Evolutionary conservation across 53 echinoderm and acorn worm species (phyloP).

Genomic region (Temnopleurus reevesii): DNA sequence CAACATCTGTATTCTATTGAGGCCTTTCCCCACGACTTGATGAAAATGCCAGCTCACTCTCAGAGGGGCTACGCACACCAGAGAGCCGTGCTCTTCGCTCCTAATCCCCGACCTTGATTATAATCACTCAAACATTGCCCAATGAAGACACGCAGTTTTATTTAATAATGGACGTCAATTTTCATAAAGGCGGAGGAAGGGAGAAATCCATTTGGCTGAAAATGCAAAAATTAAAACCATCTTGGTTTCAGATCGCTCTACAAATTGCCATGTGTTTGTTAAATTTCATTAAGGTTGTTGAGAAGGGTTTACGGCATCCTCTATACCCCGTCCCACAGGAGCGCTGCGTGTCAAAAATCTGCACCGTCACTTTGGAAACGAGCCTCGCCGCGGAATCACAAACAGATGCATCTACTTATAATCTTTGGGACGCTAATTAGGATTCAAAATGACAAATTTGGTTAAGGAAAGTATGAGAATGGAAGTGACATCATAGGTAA

Average conservation of each 20-base stretch:
- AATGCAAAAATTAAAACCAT: conserved; percentile 8
- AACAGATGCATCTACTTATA: conserved; percentile 9
- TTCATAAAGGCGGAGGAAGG: conserved; percentile 19
- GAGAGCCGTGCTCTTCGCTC: background rate
- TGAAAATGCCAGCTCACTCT: conserved; percentile 30
- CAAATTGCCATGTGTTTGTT: conserved; percentile 43
- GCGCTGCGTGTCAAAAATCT: conserved; percentile 24
- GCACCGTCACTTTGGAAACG: conserved; percentile 15
- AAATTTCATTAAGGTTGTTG: conserved; percentile 41
- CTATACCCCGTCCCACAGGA: conserved; percentile 5
- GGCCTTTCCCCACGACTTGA: conserved; percentile 9
- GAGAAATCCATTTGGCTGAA: background rate
- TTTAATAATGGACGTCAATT: background rate
- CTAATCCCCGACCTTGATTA: conserved; percentile 1
- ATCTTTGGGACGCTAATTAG: conserved; percentile 26
- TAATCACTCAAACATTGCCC: background rate
- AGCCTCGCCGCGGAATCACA: background rate
- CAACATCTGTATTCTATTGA: conserved; percentile 34
- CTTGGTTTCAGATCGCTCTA: conserved; percentile 12
- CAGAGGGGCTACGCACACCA: background rate
- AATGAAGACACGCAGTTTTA: conserved; percentile 32
- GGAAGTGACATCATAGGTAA: conserved; percentile 37
- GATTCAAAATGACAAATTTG: conserved; percentile 27
- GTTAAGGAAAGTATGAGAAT: background rate
- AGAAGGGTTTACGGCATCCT: background rate